Percentiles rank a stretch among this genome's conserved stretches.
Evolutionary conservation across 2,888 invertebrate species (phyloP).

Genomic region (Pheosia tremula): DNA sequence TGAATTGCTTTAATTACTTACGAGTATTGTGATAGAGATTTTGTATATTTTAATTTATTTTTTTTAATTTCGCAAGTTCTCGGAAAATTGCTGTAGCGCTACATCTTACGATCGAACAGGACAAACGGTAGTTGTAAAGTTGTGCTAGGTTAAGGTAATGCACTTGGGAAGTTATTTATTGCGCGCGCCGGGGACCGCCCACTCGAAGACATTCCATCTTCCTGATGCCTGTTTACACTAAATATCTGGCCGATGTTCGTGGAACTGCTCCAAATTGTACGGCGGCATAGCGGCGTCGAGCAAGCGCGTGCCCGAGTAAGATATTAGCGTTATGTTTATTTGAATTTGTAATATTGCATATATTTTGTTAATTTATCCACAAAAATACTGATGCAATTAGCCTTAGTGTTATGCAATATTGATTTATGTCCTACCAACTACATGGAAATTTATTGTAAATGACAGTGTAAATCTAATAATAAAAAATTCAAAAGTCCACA

Average conservation of each 20-base stretch:
- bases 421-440: constrained; percentile 84
- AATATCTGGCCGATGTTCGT: constrained; percentile 50
- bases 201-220: constrained; percentile 73
- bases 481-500: constrained; percentile 82
- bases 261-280: constrained; percentile 51
- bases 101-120: constrained; percentile 74
- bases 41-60: constrained; percentile 85
- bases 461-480: constrained; percentile 85
- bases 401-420: constrained; percentile 85
- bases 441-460: constrained; percentile 85
- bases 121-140: constrained; percentile 75
- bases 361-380: constrained; percentile 83
- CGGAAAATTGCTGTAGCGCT: constrained; percentile 75
- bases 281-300: constrained; percentile 53
- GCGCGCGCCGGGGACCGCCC: constrained; percentile 39
- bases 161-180: constrained; percentile 71
- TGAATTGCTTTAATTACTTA: constrained; percentile 85
- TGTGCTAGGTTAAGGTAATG: constrained; percentile 79
- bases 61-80: constrained; percentile 82
- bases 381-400: constrained; percentile 84
- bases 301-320: constrained; percentile 81
- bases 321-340: constrained; percentile 83
- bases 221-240: constrained; percentile 45
- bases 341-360: constrained; percentile 84
- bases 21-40: constrained; percentile 85